These are phyloP conservation scores for Mythimna vitellina DNA, from an alignment of 2,888 invertebrate species.

Conservation along the genomic window DNA sequence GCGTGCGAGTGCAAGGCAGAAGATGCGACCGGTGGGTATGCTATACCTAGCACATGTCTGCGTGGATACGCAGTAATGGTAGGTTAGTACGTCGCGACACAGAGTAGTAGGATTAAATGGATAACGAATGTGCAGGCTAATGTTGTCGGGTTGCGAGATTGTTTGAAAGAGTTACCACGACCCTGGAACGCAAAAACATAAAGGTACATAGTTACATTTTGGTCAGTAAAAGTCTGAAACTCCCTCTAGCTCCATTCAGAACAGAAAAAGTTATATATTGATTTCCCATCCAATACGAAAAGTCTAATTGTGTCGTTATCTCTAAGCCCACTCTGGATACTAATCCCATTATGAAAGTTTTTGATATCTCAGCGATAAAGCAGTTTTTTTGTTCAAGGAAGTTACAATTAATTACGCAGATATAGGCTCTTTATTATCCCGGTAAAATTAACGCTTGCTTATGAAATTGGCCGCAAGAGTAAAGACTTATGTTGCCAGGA, in stretches of 20 bases:
- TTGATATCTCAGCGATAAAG: background rate
- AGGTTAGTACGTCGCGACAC: constrained; percentile 8
- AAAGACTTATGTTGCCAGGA: background rate
- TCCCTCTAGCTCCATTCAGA: too few species aligned
- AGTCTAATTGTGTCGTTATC: background rate
- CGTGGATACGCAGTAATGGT: constrained; percentile 30
- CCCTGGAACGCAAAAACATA: too few species aligned
- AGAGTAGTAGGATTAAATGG: constrained; percentile 39
- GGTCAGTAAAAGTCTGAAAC: too few species aligned
- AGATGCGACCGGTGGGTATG: constrained; percentile 45
- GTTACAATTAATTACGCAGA: too few species aligned
- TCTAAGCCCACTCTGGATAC: too few species aligned
- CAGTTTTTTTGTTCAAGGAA: background rate
- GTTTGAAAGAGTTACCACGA: too few species aligned
- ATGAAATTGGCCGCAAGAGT: background rate
- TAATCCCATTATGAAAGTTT: background rate
- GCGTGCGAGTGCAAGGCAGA: constrained; percentile 68
- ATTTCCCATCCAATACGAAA: too few species aligned
- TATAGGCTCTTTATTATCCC: background rate
- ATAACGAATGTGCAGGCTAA: background rate
- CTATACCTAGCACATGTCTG: constrained; percentile 22
- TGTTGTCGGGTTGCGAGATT: too few species aligned
- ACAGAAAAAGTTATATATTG: too few species aligned
- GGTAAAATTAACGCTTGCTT: background rate
- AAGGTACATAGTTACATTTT: too few species aligned